Base-by-base conservation (phyloP, 2,888 invertebrate genomes). In the Thecophora atra region DNA sequence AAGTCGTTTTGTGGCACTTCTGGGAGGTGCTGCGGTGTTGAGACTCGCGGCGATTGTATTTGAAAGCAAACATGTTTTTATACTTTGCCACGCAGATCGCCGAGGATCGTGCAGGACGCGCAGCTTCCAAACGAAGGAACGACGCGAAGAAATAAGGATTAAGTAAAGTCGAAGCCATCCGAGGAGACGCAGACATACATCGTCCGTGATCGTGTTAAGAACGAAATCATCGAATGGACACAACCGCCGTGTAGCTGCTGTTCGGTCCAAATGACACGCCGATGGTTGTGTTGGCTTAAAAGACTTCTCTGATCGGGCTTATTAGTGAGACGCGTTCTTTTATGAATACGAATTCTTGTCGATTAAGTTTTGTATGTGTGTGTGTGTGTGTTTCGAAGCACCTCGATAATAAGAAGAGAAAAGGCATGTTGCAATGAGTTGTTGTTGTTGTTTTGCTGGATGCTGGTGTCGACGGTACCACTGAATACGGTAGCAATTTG, bases 51-150 rank as follows among this genome's bases (percentile, higher is more conserved):
- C 83, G 83, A 83, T 83, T 82, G 82, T 80, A 77, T 78, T 78
- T 85, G 85, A 85, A 84, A 82, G 83, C 83, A 81, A 85, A 85
- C 86, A 86, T 82, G 85, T 84, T 86, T 86, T 85, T 83, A 82
- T 86, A 85, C 85, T 86, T 86, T 86, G 81, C 73, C 73, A 69
- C 69, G 72, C 17, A 56, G 65, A 70, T 47, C 30, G 30, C 19
- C 54, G 54, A 54, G 54, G 54, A 24, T 37, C 51, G 51, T n/a
- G n/a, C 7, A 42, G 78, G 77, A 42, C 47, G 19, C 52, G 26
- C 21, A 42, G 7, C 28, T 6, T 19, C 62, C 51, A n/a, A 17
- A 47, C n/a, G 1, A 51, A 51, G 51, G 51, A 51, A 1, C 67
- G 68, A 62, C 64, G 63, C 64, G n/a, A 72, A 72, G 71, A 70